These are phyloP conservation scores for Ectropis grisescens DNA, from an alignment of 1,140 invertebrate genomes.

Conservation along the genomic window DNA sequence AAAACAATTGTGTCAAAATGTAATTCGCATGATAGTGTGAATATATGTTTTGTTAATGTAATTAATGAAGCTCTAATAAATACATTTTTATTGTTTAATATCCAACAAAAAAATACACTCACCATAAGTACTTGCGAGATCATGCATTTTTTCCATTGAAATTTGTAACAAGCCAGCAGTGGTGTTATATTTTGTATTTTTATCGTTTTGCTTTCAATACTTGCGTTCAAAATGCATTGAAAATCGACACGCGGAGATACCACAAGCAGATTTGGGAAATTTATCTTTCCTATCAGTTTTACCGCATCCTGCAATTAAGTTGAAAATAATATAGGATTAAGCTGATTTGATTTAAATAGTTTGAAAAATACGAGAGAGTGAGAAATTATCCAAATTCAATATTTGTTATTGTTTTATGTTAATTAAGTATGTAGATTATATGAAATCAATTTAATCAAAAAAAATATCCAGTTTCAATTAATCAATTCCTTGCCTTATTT, in stretches of 20 bases:
- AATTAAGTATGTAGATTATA: no score
- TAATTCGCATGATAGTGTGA: no score
- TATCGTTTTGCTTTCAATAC: constrained; percentile 44
- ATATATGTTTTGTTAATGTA: no score
- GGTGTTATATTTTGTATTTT: constrained; percentile 53
- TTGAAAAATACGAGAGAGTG: no score
- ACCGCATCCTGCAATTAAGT: constrained; percentile 42
- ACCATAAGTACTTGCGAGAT: no score
- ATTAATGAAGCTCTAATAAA: no score
- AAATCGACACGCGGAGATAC: constrained; percentile 48
- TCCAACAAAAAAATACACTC: no score
- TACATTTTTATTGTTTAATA: no score
- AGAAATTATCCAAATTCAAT: neutral
- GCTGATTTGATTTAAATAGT: no score
- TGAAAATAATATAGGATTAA: constrained; percentile 3
- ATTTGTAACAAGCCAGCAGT: constrained; percentile 42
- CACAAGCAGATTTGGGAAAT: constrained; percentile 48
- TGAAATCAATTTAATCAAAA: no score
- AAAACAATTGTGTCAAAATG: no score
- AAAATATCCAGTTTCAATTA: no score
- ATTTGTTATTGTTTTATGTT: neutral
- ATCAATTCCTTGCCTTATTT: constrained; percentile 35
- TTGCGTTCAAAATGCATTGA: constrained; percentile 41
- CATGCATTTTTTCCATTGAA: constrained; percentile 46
- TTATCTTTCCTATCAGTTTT: constrained; percentile 49